Percentiles rank a stretch among this genome's conserved stretches.
Conservation (phyloP, 2,888 invertebrate genomes). For the Harpalus rubripes region DNA sequence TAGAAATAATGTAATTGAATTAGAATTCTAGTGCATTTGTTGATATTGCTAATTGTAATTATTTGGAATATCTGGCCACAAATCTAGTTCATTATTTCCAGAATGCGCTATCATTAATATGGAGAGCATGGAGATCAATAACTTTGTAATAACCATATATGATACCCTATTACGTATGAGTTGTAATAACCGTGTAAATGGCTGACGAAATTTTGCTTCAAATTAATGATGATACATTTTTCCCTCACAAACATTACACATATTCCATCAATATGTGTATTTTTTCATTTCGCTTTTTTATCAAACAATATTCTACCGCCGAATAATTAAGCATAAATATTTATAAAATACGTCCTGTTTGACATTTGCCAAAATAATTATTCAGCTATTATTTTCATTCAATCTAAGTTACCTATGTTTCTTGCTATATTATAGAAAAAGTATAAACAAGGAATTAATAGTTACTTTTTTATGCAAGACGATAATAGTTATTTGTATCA, state of each 20-base stretch:
- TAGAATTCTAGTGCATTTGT: constrained; percentile 48
- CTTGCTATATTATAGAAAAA: no score
- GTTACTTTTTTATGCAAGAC: no score
- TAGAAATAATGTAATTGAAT: constrained; percentile 54
- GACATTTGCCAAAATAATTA: no score
- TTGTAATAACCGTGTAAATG: background rate
- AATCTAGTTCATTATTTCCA: constrained; percentile 61
- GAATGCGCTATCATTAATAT: constrained; percentile 58
- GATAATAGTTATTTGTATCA: no score
- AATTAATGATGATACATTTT: background rate
- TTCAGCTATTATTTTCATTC: no score
- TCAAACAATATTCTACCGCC: background rate
- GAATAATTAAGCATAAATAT: no score
- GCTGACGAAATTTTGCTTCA: background rate
- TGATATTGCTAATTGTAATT: constrained; percentile 54
- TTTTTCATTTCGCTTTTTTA: background rate
- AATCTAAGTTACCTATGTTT: no score
- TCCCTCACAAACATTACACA: background rate
- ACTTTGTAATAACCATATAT: constrained; percentile 56
- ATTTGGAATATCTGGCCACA: constrained; percentile 45
- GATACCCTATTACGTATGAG: constrained; percentile 37
- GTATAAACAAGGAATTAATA: no score
- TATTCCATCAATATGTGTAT: background rate
- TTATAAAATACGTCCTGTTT: no score
- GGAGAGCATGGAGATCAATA: constrained; percentile 42